These are phyloP conservation scores for Falco biarmicus DNA, from an alignment of 2,797 vertebrate species.

Conservation along the genomic window DNA sequence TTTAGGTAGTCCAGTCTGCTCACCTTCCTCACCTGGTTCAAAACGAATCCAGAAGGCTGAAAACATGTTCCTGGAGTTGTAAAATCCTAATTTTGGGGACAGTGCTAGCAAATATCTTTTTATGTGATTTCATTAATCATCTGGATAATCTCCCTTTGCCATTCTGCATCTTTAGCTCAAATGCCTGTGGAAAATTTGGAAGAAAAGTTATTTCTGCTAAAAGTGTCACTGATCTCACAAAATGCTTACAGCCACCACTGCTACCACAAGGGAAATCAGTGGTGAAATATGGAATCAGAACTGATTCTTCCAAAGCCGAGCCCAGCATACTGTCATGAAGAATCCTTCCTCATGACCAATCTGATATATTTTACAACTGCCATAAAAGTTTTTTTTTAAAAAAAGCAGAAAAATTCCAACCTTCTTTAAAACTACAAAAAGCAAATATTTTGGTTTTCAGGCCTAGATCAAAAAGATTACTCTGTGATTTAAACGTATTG, in stretches of 20 bases:
- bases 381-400: not conserved
- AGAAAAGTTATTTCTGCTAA: not conserved
- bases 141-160: not conserved
- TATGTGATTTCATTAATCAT: not conserved
- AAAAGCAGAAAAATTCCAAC: not conserved
- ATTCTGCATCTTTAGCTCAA: not conserved
- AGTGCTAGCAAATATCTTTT: not conserved
- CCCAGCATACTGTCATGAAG: not conserved
- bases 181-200: conserved; percentile 10
- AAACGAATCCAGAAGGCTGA: not conserved
- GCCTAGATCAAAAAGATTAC: conserved; percentile 15
- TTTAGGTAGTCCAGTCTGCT: not conserved
- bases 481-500: not conserved
- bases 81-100: not conserved
- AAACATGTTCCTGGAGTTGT: not conserved
- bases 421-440: not conserved
- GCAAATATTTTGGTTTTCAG: not conserved
- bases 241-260: not conserved
- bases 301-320: not conserved
- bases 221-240: conserved; percentile 2
- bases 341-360: not conserved
- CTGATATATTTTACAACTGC: not conserved
- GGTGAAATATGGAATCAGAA: not conserved
- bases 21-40: not conserved
- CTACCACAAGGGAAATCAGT: not conserved